phyloP scores from a whole-genome alignment of 2,797 vertebrate genomes.

The Lepilemur septentrionalis region DNA sequence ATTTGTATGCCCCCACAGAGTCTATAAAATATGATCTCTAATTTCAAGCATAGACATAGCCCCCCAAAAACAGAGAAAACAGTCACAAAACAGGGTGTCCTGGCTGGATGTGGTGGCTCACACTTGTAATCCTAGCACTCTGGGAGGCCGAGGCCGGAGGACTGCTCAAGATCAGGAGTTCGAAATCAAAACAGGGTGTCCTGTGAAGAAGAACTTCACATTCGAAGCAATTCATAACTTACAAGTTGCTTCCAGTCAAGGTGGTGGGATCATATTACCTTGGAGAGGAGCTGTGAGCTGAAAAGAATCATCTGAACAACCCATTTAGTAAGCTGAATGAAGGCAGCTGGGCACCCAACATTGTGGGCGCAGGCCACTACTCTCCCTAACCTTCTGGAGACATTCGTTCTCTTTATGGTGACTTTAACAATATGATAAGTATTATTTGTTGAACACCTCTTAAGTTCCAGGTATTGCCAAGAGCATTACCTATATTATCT shows the following conservation, averaged over 20 bases:
- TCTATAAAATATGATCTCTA: not conserved
- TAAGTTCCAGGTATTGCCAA: slow-evolving; percentile 4
- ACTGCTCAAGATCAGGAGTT: no score
- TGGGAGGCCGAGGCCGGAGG: no score
- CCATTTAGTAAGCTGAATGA: not conserved
- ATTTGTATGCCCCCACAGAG: not conserved
- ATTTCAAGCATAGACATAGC: not conserved
- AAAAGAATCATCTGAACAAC: not conserved
- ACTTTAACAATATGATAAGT: not conserved
- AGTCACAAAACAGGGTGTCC: not conserved
- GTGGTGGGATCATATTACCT: not conserved
- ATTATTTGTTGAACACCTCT: not conserved
- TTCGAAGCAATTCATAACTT: not conserved
- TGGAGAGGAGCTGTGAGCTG: not conserved
- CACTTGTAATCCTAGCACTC: no score
- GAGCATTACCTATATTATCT: not conserved
- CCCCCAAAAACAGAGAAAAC: slow-evolving; percentile 7
- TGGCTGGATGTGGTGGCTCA: not conserved
- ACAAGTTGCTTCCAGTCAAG: not conserved
- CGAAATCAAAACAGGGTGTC: not conserved
- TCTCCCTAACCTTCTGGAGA: not conserved
- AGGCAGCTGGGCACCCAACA: not conserved
- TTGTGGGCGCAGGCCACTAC: not conserved
- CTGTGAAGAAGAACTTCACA: not conserved
- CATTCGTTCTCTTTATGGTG: not conserved